Evolutionary conservation across 1,140 invertebrate genomes (phyloP), one percentile per base, ranked within the genome.

Genomic region (Rhopalosiphum padi): DNA sequence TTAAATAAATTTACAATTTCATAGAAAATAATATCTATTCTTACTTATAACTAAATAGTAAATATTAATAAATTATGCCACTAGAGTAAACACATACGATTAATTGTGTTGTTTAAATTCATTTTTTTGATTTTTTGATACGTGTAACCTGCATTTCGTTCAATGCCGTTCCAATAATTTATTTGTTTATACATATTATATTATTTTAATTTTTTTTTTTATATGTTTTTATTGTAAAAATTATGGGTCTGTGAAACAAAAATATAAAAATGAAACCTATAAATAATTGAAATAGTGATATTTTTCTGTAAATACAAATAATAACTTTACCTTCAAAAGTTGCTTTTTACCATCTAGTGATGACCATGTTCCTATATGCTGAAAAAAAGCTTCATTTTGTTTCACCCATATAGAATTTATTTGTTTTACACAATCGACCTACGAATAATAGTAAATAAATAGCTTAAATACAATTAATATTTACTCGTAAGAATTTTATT

Each of bases 271-370:
- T 35, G 21, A 35, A 35, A 82, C 15, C n/a, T 35, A 77, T 82
- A 82, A 7, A 9, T 9, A 9, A 21, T 35, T 4, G 0, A 60
- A 60, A 30, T 60, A 9, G 25, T 60, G 30, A 11, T 60, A 30
- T 60, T 53, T 60, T 35, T 1, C 1, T 55, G 25, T 37, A 37
- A 2, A 11, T 53, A 25, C 22, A 53, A 60, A 30, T 60, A 9
- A 30, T 48, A 43, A 22, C 41, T 77, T 68, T 96, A 98, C 98
- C 96, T 99, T 99, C 0, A 99, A 95, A 95, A 98, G 99, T 95
- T 99, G 99, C 87, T 99, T 97, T 96, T 99, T 99, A 94, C 99
- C 99, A 95, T 98, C 98, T 0, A 99, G 96, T 0, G 99, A 99
- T 0, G 99, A 99, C 95, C 98, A 98, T 7, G 97, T 97, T 22